Evolutionary conservation across 2,113 vertebrate species (phyloP), one percentile per base, ranked within the genome.

Genomic region (Saguinus midas): DNA sequence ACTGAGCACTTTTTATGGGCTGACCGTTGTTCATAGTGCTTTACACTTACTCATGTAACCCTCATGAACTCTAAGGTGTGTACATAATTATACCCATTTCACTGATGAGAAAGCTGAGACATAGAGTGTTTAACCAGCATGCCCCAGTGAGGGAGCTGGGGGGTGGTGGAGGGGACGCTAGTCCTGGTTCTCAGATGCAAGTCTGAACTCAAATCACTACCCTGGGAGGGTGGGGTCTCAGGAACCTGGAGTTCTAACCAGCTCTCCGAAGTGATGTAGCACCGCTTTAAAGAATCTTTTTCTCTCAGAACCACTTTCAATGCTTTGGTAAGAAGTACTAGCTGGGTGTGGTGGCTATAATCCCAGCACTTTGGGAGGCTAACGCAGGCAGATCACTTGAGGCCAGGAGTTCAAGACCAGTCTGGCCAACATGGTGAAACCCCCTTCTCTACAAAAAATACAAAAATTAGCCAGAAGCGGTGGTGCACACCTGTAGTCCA

Each of bases 201-300:
- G 16, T 52, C 70, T 61, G n/a, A 66, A 68, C 57, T 55, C 6
- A 5, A 50, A 52, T 73, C 32, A n/a, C 79, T 50, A 12, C 40
- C 40, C 40, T 20, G 29, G 9, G 35, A 80, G 17, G 4, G 3
- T 21, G 21, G 57, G 45, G 32, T 18, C 70, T 80, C 29, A 18
- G 95, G 64, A 70, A 76, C 70, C 64, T 20, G 40, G 43, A n/a
- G 40, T 80, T 87, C 72, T n/a, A 72, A 48, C 52, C 50, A 72
- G 45, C 16, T 37, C n/a, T 12, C 75, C n/a, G 12, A 80, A 37
- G 48, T 35, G 58, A 87, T 20, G 32, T 6, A 11, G 35, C 18
- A 5, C 20, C 13, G 5, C 58, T 91, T 25, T 7, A n/a, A 58
- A 81, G 35, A 50, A 32, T 40, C 43, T 81, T 92, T 79, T 37